Base-by-base conservation (phyloP, 2,797 vertebrate species). In the Scolopax bukidnonensis region DNA sequence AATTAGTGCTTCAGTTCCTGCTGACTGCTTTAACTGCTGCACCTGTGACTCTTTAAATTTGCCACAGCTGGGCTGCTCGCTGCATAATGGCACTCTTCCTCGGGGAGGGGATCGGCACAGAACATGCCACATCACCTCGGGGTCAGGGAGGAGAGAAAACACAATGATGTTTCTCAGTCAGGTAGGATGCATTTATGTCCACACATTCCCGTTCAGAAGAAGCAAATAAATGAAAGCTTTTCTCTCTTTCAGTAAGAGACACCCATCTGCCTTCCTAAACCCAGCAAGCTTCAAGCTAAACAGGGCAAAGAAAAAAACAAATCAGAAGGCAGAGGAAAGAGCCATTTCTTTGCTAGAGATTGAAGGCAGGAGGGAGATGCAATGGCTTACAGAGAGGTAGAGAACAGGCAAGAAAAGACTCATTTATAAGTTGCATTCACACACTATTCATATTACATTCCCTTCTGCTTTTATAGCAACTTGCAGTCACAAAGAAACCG, bases 21-120 rank as follows among this genome's bases (percentile, higher is more conserved):
- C 91, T 91, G 87, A 14, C 78, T 82, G n/a, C 87, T 84, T 36
- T 57, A 75, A 71, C 80, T 93, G 69, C 87, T 57, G 87, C 79
- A 45, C 28, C 84, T 91, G 93, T 48, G 82, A 30, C 80, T 88
- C 68, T 48, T 19, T 14, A 18, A 30, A 64, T 36, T 16, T 50
- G 53, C 50, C 79, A 20, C 84, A 95, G 75, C 78, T 78, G 84
- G 87, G 84, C 84, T 78, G 90, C 71, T 90, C 36, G 1, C 57
- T 61, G 30, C 84, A 83, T 40, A 80, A 47, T 10, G 47, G 32
- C 28, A 30, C 20, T 15, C 21, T 48, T 36, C 60, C 8, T 19
- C 11, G 2, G 73, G 51, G 64, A 91, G 45, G 17, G 47, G 33
- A 9, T 7, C 8, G 0, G 23, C 74, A 63, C 68, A 27, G 10